phyloP scores from a whole-genome alignment of 2,888 invertebrate species.

The Diaprepes abbreviatus region DNA sequence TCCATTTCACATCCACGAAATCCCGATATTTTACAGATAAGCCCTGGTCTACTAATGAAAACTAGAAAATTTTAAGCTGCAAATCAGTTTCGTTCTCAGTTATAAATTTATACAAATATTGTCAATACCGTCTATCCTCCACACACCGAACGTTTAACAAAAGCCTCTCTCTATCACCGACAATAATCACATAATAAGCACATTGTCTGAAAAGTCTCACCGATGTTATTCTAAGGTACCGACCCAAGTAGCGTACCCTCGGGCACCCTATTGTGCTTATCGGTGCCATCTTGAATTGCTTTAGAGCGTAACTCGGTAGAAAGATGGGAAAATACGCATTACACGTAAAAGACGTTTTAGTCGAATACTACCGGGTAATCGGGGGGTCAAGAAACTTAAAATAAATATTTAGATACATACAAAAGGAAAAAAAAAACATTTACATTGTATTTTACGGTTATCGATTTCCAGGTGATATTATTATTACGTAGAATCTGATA shows the following conservation, averaged over 20 bases:
- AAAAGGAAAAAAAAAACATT: too few species aligned
- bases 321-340: slow-evolving; percentile 39
- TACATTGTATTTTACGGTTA: too few species aligned
- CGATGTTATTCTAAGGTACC: slow-evolving; percentile 30
- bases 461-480: too few species aligned
- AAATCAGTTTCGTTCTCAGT: too few species aligned
- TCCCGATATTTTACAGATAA: too few species aligned
- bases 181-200: slow-evolving; percentile 35
- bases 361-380: slow-evolving; percentile 10
- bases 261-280: slow-evolving; percentile 37
- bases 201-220: slow-evolving; percentile 38
- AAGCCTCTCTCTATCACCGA: slow-evolving; percentile 25
- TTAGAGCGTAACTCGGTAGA: slow-evolving; percentile 37
- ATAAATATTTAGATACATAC: slow-evolving; percentile 12
- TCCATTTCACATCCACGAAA: too few species aligned
- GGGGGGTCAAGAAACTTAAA: slow-evolving; percentile 28
- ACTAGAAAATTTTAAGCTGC: too few species aligned
- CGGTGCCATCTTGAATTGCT: slow-evolving; percentile 35
- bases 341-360: slow-evolving; percentile 23
- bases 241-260: slow-evolving; percentile 33
- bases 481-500: too few species aligned
- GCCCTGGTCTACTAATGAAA: too few species aligned
- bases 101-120: neutral
- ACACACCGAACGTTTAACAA: neutral
- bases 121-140: neutral